Evolutionary conservation across 2,888 invertebrate genomes (phyloP), one percentile per base, ranked within the genome.

Genomic region (Hedychridium roseum): DNA sequence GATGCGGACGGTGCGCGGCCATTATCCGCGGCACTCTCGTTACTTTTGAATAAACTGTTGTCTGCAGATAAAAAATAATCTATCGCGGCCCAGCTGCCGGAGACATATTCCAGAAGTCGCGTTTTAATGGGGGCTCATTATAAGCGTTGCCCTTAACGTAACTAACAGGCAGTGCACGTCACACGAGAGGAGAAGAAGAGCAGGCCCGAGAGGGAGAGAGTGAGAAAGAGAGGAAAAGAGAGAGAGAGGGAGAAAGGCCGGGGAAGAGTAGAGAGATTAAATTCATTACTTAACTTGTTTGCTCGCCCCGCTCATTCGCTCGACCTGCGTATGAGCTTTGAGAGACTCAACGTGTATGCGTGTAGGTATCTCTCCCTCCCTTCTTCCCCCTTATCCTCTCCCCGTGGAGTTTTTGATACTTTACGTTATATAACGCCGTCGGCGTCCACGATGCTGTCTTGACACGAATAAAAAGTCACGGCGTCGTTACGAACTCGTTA

Each of bases 121-220:
- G 66, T 60, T 66, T 68, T 69, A 71, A 68, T 65, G 66, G 49
- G 54, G 52, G 64, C 69, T 74, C 71, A 68, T 74, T 73, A 73
- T 67, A 70, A 68, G 60, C 62, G 54, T 56, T 57, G 60, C 68
- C 55, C 62, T 60, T 57, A 62, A 64, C 60, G 43, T 48, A 52
- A 50, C 56, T 55, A 65, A 64, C 66, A 66, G 60, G 55, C 51
- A 55, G 50, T 54, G 57, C 27, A 42, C 50, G 44, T 48, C 42
- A 23, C 50, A 28, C 54, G 47, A 48, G 54, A 11, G 6, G 15
- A 2, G 7, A n/a, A 36, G 9, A 26, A 11, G 14, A 16, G 7
- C 14, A 30, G 15, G 20, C n/a, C n/a, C n/a, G 21, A 37, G 30
- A 30, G 20, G 9, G 30, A 23, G 23, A 15, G 15, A 14, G 23